Evolutionary conservation across 2,888 invertebrate species (phyloP), one percentile per base, ranked within the genome.

Genomic region (Caenorhabditis japonica): DNA sequence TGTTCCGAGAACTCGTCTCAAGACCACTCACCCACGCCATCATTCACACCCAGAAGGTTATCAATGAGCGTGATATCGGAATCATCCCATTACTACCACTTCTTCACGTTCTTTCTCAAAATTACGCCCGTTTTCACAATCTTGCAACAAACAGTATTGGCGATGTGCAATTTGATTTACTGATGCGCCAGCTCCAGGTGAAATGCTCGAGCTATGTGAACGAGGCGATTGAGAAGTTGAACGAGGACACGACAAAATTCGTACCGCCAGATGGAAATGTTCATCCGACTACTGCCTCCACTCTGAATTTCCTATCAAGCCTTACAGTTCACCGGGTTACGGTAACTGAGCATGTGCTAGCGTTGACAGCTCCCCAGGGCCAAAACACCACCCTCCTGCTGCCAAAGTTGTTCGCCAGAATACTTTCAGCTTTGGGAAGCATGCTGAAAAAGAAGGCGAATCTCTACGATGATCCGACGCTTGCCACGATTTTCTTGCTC

Each of bases 211-310:
- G 75, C 3, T 68, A 69, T 36, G 59, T 79, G 12, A 77, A 75
- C 21, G 78, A 79, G 46, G 71, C 66, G 1, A 71, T 79, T 5
- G 80, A 79, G 17, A 61, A 69, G 15, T 51, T 80, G 33, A 68
- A 71, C 36, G 76, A 74, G 13, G 79, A 77, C 17, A 72, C 66
- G 39, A 90, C 90, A 56, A 89, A 89, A 71, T 92, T 92, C 84
- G 92, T 97, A 86, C 95, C 97, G 0, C 93, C 93, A 88, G 99
- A 99, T 90, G 99, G 97, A 70, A 99, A 97, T 0, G 97, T 97
- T 33, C 97, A 97, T 88, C 95, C 97, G 89, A 90, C 95, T 70
- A 95, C 96, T 0, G 94, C 94, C 75, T 95, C 96, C 86, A 80
- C 82, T 1, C 74, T 82, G 12, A 78, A 77, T 46, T 78, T 80